Evolutionary conservation across 64 coral and sea anemone species (phyloP).

Genomic region (Hydrozoanthus tunicans): DNA sequence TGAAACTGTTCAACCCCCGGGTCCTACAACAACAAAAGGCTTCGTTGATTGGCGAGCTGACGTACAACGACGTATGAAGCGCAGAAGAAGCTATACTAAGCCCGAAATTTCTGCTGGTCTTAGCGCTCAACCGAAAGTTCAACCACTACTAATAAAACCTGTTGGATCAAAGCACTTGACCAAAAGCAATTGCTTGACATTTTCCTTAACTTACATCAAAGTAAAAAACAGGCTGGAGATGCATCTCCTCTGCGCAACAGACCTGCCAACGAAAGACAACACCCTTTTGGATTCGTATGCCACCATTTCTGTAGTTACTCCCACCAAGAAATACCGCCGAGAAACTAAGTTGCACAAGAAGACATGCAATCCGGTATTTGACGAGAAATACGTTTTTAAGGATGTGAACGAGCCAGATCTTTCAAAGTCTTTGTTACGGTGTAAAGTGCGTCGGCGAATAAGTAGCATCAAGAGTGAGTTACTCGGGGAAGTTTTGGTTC

Average conservation of each 20-base stretch:
- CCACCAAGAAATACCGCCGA: constrained; percentile 57
- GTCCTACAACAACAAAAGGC: background rate
- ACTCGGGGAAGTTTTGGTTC: constrained; percentile 57
- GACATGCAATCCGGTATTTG: constrained; percentile 85
- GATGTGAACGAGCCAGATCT: constrained; percentile 52
- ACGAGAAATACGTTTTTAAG: constrained; percentile 66
- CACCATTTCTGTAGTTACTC: constrained; percentile 49
- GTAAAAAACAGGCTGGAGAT: constrained; percentile 58
- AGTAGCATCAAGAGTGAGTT: constrained; percentile 57
- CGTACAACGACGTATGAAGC: background rate
- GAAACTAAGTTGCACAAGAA: constrained; percentile 81
- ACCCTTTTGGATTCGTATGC: constrained; percentile 72
- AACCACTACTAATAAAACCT: background rate
- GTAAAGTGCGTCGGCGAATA: constrained; percentile 48
- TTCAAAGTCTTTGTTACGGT: constrained; percentile 36
- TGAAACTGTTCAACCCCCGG: background rate
- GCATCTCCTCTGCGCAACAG: constrained; percentile 79
- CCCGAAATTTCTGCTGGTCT: background rate
- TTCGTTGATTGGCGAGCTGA: background rate
- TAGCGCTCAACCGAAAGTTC: background rate
- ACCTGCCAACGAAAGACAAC: constrained; percentile 68
- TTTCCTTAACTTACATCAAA: constrained; percentile 49
- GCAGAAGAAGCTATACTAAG: constrained; percentile 1
- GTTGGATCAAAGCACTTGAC: background rate
- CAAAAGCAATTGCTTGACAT: background rate